Base-by-base conservation (phyloP, 1,140 invertebrate species). In the Paraescarpia echinospica region DNA sequence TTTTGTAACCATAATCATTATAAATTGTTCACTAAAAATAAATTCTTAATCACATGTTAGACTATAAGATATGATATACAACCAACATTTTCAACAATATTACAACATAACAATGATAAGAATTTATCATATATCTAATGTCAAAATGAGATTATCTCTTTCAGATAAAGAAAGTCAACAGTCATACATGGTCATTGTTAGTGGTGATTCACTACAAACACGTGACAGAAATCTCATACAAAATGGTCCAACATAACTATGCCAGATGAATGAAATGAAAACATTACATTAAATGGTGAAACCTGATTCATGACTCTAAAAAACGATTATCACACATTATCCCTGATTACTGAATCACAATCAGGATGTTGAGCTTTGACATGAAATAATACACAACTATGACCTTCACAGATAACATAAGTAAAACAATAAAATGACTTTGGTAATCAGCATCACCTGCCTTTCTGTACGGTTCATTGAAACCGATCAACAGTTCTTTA, bases 311-410 rank as follows among this genome's bases (percentile, higher is more conserved):
- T 12, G 41, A 41, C 41, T 41, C 59, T 77, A 77, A 77, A n/a
- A 77, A 77, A 77, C 59, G 22, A 77, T 77, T 77, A 77, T 77
- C 59, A 77, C 59, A 77, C 59, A 77, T 77, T 77, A 77, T 77
- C 59, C 59, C 59, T 77, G 59, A 77, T 22, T 77, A 31, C 2
- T 2, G 27, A 27, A 4, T 6, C 14, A 31, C 18, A 27, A 77
- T 77, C 59, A 77, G 27, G 4, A 27, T 77, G 0, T 77, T 77
- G 59, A 77, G 59, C 59, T 77, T 77, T 77, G 2, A 77, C 59
- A 77, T 31, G 18, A 77, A 27, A 77, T 77, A 18, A 77, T 77
- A 77, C 4, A 77, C 59, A 77, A 77, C 27, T 18, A 77, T 27
- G 59, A 77, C 59, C 59, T 77, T 77, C 22, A 77, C 27, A 77